These are phyloP conservation scores for Tyrophagus putrescentiae DNA, from an alignment of 1,140 invertebrate genomes.

Conservation along the genomic window DNA sequence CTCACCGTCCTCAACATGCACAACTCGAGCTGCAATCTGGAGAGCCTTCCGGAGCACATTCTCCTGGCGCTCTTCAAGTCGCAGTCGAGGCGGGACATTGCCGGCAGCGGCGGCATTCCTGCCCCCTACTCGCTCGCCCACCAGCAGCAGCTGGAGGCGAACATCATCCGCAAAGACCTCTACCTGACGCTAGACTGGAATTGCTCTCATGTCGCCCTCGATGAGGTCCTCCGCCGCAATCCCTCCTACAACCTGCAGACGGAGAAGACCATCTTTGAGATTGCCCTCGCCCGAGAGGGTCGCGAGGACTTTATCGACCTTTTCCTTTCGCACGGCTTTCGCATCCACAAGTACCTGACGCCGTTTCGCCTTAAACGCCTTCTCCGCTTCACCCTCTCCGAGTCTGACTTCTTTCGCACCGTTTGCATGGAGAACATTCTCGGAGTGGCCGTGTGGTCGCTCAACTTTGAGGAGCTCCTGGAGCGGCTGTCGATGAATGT, in stretches of 20 bases:
- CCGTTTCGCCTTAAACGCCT: slow-evolving; percentile 32
- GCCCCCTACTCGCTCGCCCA: not conserved
- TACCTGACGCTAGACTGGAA: slow-evolving; percentile 39
- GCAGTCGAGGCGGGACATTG: slow-evolving; percentile 8
- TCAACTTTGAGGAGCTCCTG: slow-evolving; percentile 8
- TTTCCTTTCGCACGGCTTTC: slow-evolving; percentile 35
- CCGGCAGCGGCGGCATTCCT: slow-evolving; percentile 21
- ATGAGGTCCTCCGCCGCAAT: slow-evolving; percentile 34
- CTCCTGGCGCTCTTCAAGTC: slow-evolving; percentile 35
- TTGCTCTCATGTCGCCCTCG: slow-evolving; percentile 33
- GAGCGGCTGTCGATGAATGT: not conserved
- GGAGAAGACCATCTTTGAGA: slow-evolving; percentile 35
- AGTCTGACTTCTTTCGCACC: slow-evolving; percentile 35
- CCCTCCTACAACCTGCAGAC: slow-evolving; percentile 31
- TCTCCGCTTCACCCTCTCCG: slow-evolving; percentile 32
- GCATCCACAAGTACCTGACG: slow-evolving; percentile 34
- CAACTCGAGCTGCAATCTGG: slow-evolving; percentile 31
- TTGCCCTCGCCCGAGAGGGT: slow-evolving; percentile 32
- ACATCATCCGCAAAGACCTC: slow-evolving; percentile 32
- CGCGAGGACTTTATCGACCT: slow-evolving; percentile 38
- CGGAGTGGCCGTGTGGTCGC: slow-evolving; percentile 24
- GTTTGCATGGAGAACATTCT: slow-evolving; percentile 35
- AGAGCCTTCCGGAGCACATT: slow-evolving; percentile 35
- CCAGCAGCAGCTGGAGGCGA: slow-evolving; percentile 24
- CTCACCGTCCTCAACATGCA: slow-evolving; percentile 35